A percentile compares a stretch with the other conserved stretches of the same genome.
Conservation (phyloP, 2,888 invertebrate genomes). For the Trachelus troglodyta region DNA sequence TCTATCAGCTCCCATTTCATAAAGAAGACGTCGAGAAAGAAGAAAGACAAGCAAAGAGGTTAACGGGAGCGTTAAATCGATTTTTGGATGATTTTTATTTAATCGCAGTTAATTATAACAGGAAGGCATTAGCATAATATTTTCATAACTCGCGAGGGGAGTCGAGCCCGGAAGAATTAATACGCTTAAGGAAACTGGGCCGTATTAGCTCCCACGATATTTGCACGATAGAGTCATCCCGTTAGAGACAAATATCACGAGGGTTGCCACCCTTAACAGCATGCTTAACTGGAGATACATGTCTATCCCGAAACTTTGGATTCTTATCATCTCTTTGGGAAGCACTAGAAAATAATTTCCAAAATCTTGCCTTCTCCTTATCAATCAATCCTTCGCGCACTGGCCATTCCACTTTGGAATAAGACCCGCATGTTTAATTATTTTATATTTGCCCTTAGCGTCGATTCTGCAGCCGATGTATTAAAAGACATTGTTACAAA, state of each 20-base stretch:
- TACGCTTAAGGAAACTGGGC: neutral
- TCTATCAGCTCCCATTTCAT: slow-evolving; percentile 1
- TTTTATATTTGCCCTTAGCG: neutral
- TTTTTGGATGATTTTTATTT: slow-evolving; percentile 37
- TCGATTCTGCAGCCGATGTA: neutral
- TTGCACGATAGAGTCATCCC: too few relatives aligned
- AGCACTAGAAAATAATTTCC: neutral
- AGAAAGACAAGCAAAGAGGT: neutral
- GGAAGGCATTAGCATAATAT: slow-evolving; percentile 1
- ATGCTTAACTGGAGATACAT: too few relatives aligned
- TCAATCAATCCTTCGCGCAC: neutral
- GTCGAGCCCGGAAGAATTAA: neutral
- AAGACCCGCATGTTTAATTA: neutral
- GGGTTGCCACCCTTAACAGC: too few relatives aligned
- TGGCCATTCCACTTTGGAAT: neutral
- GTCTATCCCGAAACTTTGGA: neutral
- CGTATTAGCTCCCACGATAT: neutral
- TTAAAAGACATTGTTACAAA: neutral
- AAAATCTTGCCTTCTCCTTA: neutral
- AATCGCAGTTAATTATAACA: slow-evolving; percentile 23
- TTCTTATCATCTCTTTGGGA: neutral
- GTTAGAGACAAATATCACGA: too few relatives aligned
- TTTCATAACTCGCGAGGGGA: neutral
- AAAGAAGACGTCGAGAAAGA: too few relatives aligned
- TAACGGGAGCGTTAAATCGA: slow-evolving; percentile 12